phyloP scores from a whole-genome alignment of 64 coral and sea anemone genomes.

The Astreopora myriophthalma region DNA sequence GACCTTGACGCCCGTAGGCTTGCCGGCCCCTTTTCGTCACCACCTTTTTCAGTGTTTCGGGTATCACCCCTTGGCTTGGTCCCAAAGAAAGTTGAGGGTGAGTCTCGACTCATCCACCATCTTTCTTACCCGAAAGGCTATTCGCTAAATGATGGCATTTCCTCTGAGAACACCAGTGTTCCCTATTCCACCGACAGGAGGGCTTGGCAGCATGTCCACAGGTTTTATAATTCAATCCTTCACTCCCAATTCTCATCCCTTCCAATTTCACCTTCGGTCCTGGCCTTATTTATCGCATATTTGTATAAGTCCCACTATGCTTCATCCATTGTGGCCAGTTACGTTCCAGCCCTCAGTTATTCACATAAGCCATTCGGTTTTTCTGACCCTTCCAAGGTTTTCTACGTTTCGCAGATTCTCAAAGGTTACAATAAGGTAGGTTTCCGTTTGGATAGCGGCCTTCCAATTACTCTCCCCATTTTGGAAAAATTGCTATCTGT shows the following conservation, averaged over 20 bases:
- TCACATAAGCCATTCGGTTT: neutral
- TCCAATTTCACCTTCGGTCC: too few species aligned
- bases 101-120: slow-evolving; percentile 35
- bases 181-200: too few species aligned
- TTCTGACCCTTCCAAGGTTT: too few species aligned
- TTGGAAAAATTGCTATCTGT: neutral
- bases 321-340: neutral
- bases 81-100: neutral
- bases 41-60: too few species aligned
- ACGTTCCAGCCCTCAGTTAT: neutral
- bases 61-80: slow-evolving; percentile 1
- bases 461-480: neutral
- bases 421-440: neutral
- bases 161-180: neutral
- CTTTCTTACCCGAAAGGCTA: slow-evolving; percentile 15
- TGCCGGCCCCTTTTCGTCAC: too few species aligned
- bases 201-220: too few species aligned
- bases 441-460: neutral
- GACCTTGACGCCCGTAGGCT: too few species aligned
- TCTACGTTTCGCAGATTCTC: neutral
- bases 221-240: too few species aligned
- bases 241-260: too few species aligned
- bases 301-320: too few species aligned
- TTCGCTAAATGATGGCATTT: slow-evolving; percentile 25
- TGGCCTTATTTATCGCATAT: too few species aligned